A percentile compares a stretch with the other conserved stretches of the same genome.
Evolutionary conservation across 2,797 vertebrate species (phyloP).

Genomic region (Protosalanx chinensis): DNA sequence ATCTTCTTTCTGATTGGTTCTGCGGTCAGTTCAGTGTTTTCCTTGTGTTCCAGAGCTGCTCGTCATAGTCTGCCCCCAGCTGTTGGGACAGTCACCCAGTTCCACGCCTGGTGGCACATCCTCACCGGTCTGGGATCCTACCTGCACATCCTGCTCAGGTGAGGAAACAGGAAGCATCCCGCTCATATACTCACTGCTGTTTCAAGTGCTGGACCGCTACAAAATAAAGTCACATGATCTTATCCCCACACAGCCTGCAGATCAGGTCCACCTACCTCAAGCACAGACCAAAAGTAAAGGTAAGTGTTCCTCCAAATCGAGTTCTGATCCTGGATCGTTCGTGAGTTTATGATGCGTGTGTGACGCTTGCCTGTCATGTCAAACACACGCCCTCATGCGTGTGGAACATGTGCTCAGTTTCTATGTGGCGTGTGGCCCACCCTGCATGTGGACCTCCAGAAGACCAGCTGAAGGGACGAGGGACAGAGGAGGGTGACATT

Average conservation of each 20-base stretch:
- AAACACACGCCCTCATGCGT: neutral
- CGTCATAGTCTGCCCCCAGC: conserved; percentile 80
- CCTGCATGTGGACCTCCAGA: conserved; percentile 85
- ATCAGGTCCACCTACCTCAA: conserved; percentile 95
- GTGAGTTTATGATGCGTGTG: neutral
- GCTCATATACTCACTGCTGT: too few relatives aligned
- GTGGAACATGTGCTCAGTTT: conserved; percentile 75
- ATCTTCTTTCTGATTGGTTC: neutral
- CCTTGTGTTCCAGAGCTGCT: conserved; percentile 70
- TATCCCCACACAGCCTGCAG: conserved; percentile 79
- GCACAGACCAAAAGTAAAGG: conserved; percentile 92
- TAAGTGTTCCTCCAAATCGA: conserved; percentile 48
- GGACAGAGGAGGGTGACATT: conserved; percentile 36
- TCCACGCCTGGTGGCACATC: conserved; percentile 99
- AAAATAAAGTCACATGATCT: neutral
- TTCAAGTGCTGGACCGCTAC: neutral
- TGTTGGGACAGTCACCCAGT: conserved; percentile 87
- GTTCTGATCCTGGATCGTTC: neutral
- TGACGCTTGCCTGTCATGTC: neutral
- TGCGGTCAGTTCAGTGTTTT: neutral
- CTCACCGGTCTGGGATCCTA: conserved; percentile 96
- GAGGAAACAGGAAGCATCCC: conserved; percentile 10
- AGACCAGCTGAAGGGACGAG: conserved; percentile 74
- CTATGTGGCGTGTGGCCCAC: conserved; percentile 91
- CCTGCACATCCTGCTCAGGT: conserved; percentile 97